phyloP scores from a whole-genome alignment of 2,888 invertebrate species.

The Drosophila subquinaria region DNA sequence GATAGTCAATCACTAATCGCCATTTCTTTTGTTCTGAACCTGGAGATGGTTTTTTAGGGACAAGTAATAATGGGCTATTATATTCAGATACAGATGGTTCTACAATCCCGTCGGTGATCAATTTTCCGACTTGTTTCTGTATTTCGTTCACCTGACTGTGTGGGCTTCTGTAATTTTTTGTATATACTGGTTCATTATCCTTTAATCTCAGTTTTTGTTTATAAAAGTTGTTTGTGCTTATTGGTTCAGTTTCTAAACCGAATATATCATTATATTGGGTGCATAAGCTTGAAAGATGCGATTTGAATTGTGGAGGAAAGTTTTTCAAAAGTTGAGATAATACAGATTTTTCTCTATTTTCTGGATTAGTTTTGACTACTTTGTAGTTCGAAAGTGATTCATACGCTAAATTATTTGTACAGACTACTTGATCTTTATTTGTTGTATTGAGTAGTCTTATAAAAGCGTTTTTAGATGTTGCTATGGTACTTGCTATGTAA shows the following conservation, averaged over 20 bases:
- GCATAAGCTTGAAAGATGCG: slow-evolving; percentile 19
- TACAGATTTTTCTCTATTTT: not conserved
- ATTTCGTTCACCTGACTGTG: not conserved
- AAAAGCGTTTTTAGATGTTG: slow-evolving; percentile 12
- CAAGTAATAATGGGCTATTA: too few relatives aligned
- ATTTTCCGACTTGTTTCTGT: not conserved
- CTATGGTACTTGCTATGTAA: slow-evolving; percentile 10
- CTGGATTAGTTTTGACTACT: too few relatives aligned
- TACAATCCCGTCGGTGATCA: too few relatives aligned
- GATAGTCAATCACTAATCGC: not conserved
- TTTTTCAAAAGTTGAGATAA: not conserved
- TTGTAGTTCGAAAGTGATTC: not conserved
- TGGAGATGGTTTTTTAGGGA: not conserved
- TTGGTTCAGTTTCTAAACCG: slow-evolving; percentile 16
- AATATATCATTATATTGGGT: slow-evolving; percentile 23
- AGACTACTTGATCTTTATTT: slow-evolving; percentile 12
- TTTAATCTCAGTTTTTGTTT: not conserved
- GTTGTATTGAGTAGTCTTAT: slow-evolving; percentile 16
- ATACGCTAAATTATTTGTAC: slow-evolving; percentile 12
- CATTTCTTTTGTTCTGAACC: slow-evolving; percentile 1
- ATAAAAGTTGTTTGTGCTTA: not conserved
- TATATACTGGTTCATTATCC: not conserved
- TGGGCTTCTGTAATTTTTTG: not conserved
- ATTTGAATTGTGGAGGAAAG: slow-evolving; percentile 3
- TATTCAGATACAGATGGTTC: too few relatives aligned